A percentile compares a stretch with the other conserved stretches of the same genome.
These are phyloP conservation scores for Leptinotarsa undecemlineata DNA, from an alignment of 1,140 invertebrate genomes.

Conservation along the genomic window DNA sequence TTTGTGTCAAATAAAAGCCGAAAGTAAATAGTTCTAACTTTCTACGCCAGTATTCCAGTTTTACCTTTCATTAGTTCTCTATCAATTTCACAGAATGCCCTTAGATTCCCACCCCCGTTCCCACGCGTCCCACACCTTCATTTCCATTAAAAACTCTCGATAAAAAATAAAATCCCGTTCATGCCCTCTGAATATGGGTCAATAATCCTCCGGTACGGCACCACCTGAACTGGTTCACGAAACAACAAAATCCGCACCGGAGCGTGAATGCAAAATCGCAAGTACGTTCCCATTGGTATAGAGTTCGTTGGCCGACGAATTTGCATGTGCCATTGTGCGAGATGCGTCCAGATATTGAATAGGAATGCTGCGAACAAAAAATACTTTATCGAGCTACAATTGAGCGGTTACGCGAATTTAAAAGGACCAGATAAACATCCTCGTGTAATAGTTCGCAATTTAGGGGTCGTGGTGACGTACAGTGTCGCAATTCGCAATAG, in stretches of 20 bases:
- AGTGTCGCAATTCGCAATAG: not conserved
- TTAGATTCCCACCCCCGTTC: no score
- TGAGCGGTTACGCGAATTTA: conserved; percentile 6
- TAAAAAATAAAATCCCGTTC: not conserved
- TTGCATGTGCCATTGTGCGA: not conserved
- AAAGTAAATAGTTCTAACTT: no score
- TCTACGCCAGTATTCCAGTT: no score
- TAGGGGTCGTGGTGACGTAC: not conserved
- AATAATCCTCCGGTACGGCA: not conserved
- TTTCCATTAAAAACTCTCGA: not conserved
- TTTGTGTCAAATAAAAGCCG: no score
- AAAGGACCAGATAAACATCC: conserved; percentile 5
- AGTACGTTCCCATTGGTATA: not conserved
- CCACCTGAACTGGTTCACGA: not conserved
- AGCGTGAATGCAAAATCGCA: not conserved
- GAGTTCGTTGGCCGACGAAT: conserved; percentile 1
- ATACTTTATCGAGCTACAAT: not conserved
- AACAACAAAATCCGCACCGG: not conserved
- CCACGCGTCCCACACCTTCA: not conserved
- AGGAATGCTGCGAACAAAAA: not conserved
- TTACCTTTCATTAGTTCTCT: no score
- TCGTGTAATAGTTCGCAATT: conserved; percentile 5
- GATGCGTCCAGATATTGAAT: not conserved
- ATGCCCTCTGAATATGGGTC: conserved; percentile 2
- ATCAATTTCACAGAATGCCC: no score